Base-by-base conservation (phyloP, 1,140 invertebrate genomes). In the Drosophila parvula region DNA sequence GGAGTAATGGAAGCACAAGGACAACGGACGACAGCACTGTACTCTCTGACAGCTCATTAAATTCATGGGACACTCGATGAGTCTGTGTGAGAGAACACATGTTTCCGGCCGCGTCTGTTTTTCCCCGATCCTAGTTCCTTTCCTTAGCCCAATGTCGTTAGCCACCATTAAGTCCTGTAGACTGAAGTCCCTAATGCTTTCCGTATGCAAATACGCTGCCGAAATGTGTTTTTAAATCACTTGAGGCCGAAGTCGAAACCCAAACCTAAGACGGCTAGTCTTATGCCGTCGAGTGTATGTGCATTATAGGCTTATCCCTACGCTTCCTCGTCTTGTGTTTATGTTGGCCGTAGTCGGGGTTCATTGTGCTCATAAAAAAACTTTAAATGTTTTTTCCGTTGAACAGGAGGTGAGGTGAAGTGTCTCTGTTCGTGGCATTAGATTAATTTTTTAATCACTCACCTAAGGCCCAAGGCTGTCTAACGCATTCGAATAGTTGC, bases 321-420 rank as follows among this genome's bases (percentile, higher is more conserved):
- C 36, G 41, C 22, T 65, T 74, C 51, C 43, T 34, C 28, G 34
- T 43, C 28, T 47, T 79, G 30, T 75, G 78, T 79, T 79, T 69
- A 75, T 63, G 57, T 44, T 58, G 30, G 36, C 22, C 47, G 16
- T 47, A 28, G 22, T 38, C 56, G 12, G 69, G 67, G 78, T 79
- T 79, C 78, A 79, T 45, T 80, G 78, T 32, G 70, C 70, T 32
- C 70, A 69, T 79, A 80, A 80, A 80, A 53, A 70, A 69, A 61
- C 30, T 56, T 59, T 63, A 53, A 63, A 75, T 51, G 67, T 40
- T 43, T 43, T 38, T 51, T 9, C 36, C 57, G 44, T 48, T 36
- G 16, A 73, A 34, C 22, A 27, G 47, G n/a, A 55, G 30, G 16
- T 50, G 43, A 44, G 34, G 34, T 18, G 32, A 32, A 14, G 10